These are phyloP conservation scores for Gobio occitaniae DNA, from an alignment of 2,797 vertebrate species.

Conservation along the genomic window DNA sequence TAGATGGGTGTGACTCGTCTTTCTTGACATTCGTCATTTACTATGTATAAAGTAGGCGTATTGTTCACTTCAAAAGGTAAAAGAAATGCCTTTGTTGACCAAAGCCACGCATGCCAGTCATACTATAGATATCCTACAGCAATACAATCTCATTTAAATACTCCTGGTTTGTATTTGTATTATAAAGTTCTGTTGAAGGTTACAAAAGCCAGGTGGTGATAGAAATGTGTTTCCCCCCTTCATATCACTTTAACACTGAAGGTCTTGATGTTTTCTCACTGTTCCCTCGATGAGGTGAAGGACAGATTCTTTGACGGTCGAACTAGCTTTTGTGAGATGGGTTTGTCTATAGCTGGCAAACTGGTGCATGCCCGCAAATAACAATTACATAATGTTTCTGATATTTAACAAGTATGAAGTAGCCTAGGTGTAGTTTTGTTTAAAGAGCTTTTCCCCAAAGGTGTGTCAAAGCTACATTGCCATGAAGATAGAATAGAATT, in stretches of 20 bases:
- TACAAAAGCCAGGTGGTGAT: not conserved
- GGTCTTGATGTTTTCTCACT: not conserved
- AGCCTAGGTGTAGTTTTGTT: not conserved
- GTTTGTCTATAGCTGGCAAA: not conserved
- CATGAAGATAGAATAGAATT: not conserved
- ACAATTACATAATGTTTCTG: constrained; percentile 6
- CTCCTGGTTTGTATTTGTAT: not conserved
- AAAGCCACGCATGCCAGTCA: not conserved
- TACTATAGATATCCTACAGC: not conserved
- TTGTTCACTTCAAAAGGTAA: not conserved
- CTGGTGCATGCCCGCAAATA: constrained; percentile 16
- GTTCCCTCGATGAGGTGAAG: not conserved
- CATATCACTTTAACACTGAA: not conserved
- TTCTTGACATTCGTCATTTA: not conserved
- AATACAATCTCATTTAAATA: not conserved
- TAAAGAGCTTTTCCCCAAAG: not conserved
- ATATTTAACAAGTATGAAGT: not conserved
- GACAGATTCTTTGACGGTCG: not conserved
- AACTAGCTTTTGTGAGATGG: not conserved
- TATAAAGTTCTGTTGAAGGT: not conserved
- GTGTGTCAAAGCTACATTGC: not conserved
- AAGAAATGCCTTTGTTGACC: not conserved
- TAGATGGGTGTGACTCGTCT: constrained; percentile 10
- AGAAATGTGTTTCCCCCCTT: not conserved
- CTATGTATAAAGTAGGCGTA: not conserved